Evolutionary conservation across 2,888 invertebrate genomes (phyloP), one percentile per base, ranked within the genome.

Genomic region (Oscheius onirici): DNA sequence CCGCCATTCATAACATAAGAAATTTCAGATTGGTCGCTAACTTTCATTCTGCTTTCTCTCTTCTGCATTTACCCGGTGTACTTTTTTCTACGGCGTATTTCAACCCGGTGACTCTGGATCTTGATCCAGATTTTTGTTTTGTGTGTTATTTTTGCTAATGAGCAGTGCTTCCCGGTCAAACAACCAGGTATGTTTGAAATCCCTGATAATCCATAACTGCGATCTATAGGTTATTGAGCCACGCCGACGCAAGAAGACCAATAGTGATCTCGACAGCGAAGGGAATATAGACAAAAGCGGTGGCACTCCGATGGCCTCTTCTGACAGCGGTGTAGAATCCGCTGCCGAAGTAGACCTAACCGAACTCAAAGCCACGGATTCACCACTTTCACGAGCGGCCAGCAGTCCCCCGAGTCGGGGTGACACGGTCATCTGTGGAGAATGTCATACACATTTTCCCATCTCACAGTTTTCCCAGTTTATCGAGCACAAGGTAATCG

Each of bases 281-380:
- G 70, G 54, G 17, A 43, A 40, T 40, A 26, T 43, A 24, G 63
- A 70, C 54, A 70, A 70, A 52, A 70, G 26, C 44, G 63, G 70
- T 70, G 78, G 75, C 46, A 76, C 79, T 20, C 84, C 85, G 60
- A 83, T 86, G 84, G 81, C 85, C 40, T 85, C 86, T n/a, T 86
- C 86, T 15, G 86, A 86, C 75, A 85, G 84, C 69, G 86, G 86
- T 22, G 83, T 86, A 57, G 86, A 86, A 78, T 86, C 86, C 66
- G 81, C 86, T 20, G 83, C 82, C 43, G 85, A 85, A 69, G 81
- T 77, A 28, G 83, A 84, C 67, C 65, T 82, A 61, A 72, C 77
- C 43, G 79, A 80, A 63, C 57, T 78, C 71, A 80, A 79, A 44
- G 77, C 79, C 13, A 75, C 79, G 49, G 82, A 80, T 46, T 80